Conservation (phyloP, 1,140 invertebrate species). For the Melanaphis sacchari region DNA sequence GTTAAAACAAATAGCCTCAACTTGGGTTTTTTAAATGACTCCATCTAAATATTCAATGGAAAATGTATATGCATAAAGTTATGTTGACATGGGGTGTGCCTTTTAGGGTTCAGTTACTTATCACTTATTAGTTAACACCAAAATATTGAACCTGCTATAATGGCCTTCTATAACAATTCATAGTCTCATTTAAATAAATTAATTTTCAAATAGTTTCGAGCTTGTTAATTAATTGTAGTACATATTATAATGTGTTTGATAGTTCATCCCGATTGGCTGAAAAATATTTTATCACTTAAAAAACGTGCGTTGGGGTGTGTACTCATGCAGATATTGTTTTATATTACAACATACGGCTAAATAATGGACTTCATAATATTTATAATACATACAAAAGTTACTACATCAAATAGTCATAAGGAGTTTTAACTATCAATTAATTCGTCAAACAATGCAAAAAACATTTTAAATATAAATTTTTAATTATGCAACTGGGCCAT, state of each 20-base stretch:
- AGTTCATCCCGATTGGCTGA: not conserved
- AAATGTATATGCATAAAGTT: not conserved
- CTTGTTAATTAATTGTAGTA: not conserved
- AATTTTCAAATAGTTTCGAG: not conserved
- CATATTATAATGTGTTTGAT: not conserved
- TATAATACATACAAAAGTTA: not conserved
- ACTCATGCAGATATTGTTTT: not conserved
- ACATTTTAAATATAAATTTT: not conserved
- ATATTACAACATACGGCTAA: not conserved
- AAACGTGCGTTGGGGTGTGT: not conserved
- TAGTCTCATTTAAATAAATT: not conserved
- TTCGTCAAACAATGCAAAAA: not conserved
- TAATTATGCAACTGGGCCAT: not conserved
- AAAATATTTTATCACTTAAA: not conserved
- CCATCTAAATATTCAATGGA: not conserved
- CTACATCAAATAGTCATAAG: not conserved
- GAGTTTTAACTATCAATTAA: slow-evolving; percentile 17
- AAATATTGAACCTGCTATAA: not conserved
- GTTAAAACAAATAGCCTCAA: not conserved
- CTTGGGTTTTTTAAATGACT: not conserved
- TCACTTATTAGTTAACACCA: not conserved
- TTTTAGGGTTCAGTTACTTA: not conserved
- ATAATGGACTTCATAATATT: not conserved
- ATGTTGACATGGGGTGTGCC: not conserved
- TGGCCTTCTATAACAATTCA: not conserved